A percentile compares a stretch with the other conserved stretches of the same genome.
These are phyloP conservation scores for Ochotona princeps DNA, from an alignment of 2,113 vertebrate genomes.

Conservation along the genomic window DNA sequence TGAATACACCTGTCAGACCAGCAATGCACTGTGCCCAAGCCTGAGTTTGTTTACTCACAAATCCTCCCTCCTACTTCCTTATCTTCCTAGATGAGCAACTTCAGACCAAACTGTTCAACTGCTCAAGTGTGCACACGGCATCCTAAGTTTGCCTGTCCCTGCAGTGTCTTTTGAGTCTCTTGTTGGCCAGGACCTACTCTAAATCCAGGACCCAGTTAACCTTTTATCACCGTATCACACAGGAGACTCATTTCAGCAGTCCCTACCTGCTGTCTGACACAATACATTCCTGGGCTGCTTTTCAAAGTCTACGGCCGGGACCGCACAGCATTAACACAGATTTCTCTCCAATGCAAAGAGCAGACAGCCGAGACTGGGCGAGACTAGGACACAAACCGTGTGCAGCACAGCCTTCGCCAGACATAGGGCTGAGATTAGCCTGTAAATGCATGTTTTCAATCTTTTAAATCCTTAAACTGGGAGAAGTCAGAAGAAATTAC, in stretches of 20 bases:
- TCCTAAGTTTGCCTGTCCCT: not conserved
- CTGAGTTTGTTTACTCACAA: not conserved
- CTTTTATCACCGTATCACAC: not conserved
- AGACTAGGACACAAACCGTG: not conserved
- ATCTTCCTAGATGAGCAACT: not conserved
- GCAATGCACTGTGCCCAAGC: not conserved
- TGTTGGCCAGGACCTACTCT: not conserved
- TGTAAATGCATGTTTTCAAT: not conserved
- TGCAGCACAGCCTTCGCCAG: not conserved
- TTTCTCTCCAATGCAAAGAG: not conserved
- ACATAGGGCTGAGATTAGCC: not conserved
- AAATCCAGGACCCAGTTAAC: not conserved
- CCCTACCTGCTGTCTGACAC: no score
- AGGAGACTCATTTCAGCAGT: not conserved
- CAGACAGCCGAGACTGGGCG: not conserved
- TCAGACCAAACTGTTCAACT: not conserved
- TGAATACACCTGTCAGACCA: accelerated
- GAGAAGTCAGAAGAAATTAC: not conserved
- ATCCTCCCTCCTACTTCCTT: not conserved
- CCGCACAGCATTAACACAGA: not conserved
- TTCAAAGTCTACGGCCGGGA: not conserved
- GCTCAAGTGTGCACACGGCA: not conserved
- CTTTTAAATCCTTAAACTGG: not conserved
- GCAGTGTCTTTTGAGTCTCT: not conserved
- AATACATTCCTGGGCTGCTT: not conserved